A percentile compares a stretch with the other conserved stretches of the same genome.
Evolutionary conservation across 30 jellyfish, hydroid and myxozoan genomes (phyloP).

Genomic region (Cassiopea xamachana): DNA sequence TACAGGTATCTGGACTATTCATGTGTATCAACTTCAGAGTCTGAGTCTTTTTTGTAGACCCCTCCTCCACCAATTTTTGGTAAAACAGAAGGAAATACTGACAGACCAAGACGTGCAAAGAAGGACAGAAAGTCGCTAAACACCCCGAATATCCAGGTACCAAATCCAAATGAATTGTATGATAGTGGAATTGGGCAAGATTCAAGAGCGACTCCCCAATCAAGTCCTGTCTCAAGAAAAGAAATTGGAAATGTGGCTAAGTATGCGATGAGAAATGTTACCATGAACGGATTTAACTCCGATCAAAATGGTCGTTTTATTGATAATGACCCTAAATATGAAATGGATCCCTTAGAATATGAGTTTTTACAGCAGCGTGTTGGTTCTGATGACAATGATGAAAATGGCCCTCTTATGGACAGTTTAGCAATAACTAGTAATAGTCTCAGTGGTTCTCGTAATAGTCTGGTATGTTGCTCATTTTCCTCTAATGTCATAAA

Average conservation of each 20-base stretch:
- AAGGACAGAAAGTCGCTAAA: slow-evolving; percentile 9
- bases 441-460: slow-evolving; percentile 65
- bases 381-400: slow-evolving; percentile 31
- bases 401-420: slow-evolving; percentile 39
- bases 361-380: slow-evolving; percentile 68
- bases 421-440: slow-evolving; percentile 32
- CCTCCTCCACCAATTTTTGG: slow-evolving; percentile 66
- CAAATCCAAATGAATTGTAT: slow-evolving; percentile 26
- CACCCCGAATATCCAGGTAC: slow-evolving; percentile 44
- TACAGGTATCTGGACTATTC: not conserved
- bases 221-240: slow-evolving; percentile 6
- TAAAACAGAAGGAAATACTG: not conserved
- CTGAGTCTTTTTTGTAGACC: slow-evolving; percentile 3
- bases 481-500: not conserved
- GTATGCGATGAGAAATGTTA: slow-evolving; percentile 46
- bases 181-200: slow-evolving; percentile 82
- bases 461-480: slow-evolving; percentile 78
- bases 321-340: slow-evolving; percentile 52
- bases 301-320: not conserved
- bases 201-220: slow-evolving; percentile 9
- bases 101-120: not conserved
- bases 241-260: slow-evolving; percentile 11
- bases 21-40: not conserved
- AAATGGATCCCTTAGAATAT: slow-evolving; percentile 89
- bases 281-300: slow-evolving; percentile 10